phyloP scores from a whole-genome alignment of 2,888 invertebrate species.

The Hirtodrosophila histrioides region DNA sequence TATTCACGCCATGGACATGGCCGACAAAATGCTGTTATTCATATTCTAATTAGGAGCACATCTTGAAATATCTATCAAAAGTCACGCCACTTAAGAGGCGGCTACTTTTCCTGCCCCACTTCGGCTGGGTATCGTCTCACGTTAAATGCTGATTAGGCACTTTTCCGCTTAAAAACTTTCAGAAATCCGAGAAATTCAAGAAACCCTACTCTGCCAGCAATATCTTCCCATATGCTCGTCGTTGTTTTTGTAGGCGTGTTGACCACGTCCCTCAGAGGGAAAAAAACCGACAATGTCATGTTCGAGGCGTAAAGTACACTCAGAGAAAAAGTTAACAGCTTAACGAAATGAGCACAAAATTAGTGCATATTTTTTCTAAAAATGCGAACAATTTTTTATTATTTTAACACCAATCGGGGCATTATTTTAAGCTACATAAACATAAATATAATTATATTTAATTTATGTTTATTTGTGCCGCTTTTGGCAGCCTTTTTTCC shows the following conservation, averaged over 20 bases:
- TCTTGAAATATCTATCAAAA: conserved; percentile 44
- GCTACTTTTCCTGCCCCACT: conserved; percentile 34
- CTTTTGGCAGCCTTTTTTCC: too few species aligned
- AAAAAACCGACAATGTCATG: conserved; percentile 55
- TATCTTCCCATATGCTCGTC: conserved; percentile 1
- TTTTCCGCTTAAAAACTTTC: conserved; percentile 43
- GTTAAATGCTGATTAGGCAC: conserved; percentile 70
- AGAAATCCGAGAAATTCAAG: neutral
- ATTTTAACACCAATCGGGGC: too few species aligned
- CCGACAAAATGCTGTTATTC: conserved; percentile 67
- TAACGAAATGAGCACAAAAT: too few species aligned
- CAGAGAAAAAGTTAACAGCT: neutral
- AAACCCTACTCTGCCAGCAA: neutral
- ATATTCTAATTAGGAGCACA: conserved; percentile 72
- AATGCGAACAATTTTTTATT: too few species aligned
- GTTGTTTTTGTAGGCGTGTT: conserved; percentile 46
- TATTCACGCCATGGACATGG: conserved; percentile 31
- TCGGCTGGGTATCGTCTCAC: conserved; percentile 49
- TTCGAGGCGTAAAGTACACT: conserved; percentile 18
- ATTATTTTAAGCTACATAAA: too few species aligned
- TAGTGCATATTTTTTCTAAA: too few species aligned
- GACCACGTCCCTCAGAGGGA: conserved; percentile 4
- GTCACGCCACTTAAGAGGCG: conserved; percentile 52
- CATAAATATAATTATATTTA: too few species aligned
- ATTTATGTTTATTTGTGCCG: too few species aligned